Conservation (phyloP, 2,113 vertebrate species). For the Chaetodon auriga region DNA sequence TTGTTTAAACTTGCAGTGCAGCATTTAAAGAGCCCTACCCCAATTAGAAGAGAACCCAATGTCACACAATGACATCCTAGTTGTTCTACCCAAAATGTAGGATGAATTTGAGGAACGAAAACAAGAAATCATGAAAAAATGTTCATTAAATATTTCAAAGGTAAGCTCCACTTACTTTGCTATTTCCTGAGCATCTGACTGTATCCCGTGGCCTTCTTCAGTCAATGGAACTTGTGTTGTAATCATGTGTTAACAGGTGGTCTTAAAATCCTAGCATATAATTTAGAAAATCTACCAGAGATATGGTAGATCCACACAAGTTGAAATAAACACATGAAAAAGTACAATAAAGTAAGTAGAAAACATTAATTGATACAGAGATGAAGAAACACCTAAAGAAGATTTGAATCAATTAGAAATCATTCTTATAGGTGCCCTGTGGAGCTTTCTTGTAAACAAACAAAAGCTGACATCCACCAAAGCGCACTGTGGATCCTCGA, state of each 20-base stretch:
- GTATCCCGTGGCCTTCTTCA: not conserved
- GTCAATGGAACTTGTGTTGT: not conserved
- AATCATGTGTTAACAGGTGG: not conserved
- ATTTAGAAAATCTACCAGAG: not conserved
- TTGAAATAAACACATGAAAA: not conserved
- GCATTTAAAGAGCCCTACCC: not conserved
- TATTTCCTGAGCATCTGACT: not conserved
- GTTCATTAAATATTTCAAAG: not conserved
- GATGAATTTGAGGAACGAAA: not conserved
- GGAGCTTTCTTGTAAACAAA: not conserved
- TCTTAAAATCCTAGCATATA: not conserved
- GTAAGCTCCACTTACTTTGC: not conserved
- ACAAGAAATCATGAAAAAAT: not conserved
- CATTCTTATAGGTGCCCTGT: not conserved
- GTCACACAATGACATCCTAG: not conserved
- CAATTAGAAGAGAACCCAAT: not conserved
- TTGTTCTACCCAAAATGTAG: not conserved
- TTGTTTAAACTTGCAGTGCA: conserved; percentile 3
- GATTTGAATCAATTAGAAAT: not conserved
- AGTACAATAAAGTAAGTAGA: not conserved
- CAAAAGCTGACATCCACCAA: not conserved
- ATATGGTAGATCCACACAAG: not conserved
- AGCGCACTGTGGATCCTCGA: not conserved
- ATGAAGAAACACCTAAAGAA: not conserved
- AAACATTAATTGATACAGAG: not conserved